phyloP scores from a whole-genome alignment of 64 coral and sea anemone species.

The Stichodactyla helianthus region DNA sequence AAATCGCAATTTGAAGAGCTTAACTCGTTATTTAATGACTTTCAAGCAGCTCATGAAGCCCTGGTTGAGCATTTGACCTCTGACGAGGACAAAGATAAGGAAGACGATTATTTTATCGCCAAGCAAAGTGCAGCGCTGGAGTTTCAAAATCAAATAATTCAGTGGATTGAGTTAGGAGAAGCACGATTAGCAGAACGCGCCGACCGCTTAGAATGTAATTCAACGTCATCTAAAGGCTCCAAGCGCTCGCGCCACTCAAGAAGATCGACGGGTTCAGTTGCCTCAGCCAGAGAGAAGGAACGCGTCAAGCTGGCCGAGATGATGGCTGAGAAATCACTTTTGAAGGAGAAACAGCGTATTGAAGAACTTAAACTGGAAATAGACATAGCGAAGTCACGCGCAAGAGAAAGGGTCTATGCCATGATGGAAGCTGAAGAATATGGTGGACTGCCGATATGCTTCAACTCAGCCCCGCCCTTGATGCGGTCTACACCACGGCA shows the following conservation, averaged over 20 bases:
- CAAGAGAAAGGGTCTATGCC: constrained; percentile 15
- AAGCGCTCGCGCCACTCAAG: background rate
- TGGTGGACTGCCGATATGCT: too few species aligned
- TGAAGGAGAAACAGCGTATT: background rate
- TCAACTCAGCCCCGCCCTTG: background rate
- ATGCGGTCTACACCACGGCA: background rate
- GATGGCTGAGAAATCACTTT: background rate
- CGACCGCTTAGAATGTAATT: background rate
- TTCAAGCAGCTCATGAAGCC: constrained; percentile 1
- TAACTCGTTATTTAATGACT: background rate
- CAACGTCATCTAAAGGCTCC: background rate
- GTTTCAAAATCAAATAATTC: constrained; percentile 13
- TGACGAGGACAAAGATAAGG: background rate
- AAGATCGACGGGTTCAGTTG: background rate
- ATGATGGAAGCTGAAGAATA: constrained; percentile 12
- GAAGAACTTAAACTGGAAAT: constrained; percentile 27
- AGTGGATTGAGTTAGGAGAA: background rate
- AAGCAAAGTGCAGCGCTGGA: constrained; percentile 7
- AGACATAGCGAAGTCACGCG: constrained; percentile 28
- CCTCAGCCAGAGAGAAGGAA: constrained; percentile 9
- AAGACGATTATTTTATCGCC: constrained; percentile 1
- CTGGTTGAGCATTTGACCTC: background rate
- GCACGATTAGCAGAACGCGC: background rate
- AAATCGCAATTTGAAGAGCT: background rate
- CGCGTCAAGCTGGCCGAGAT: background rate